These are phyloP conservation scores for Epizoanthus rinbou DNA, from an alignment of 92 coral and sea anemone species.

Conservation along the genomic window DNA sequence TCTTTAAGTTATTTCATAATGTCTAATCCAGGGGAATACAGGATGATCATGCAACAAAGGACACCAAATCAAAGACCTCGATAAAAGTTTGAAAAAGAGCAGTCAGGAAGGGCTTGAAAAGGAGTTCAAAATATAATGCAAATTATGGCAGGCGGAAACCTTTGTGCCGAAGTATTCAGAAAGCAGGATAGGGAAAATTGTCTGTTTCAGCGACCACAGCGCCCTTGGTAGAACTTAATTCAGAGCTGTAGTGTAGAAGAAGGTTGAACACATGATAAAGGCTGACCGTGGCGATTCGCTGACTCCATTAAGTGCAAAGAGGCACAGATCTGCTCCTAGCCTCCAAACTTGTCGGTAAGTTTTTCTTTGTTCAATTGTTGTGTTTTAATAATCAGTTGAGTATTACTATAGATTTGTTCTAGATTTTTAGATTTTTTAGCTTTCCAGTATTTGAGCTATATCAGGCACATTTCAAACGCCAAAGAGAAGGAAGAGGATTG, in stretches of 20 bases:
- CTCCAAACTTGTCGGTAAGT: constrained; percentile 19
- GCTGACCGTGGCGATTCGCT: constrained; percentile 14
- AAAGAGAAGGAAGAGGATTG: constrained; percentile 14
- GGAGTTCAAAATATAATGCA: neutral
- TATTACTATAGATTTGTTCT: constrained; percentile 17
- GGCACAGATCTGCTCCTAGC: constrained; percentile 21
- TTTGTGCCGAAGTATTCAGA: constrained; percentile 15
- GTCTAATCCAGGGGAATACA: constrained; percentile 19
- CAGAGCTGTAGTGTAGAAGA: constrained; percentile 5
- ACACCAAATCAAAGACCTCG: constrained; percentile 22
- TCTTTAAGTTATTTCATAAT: constrained; percentile 7
- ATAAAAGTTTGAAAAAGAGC: constrained; percentile 10
- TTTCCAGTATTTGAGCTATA: constrained; percentile 21
- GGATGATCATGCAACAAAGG: constrained; percentile 15
- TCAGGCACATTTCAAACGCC: constrained; percentile 23
- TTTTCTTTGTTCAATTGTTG: constrained; percentile 23
- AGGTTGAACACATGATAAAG: constrained; percentile 29
- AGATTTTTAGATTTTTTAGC: constrained; percentile 20
- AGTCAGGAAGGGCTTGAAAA: constrained; percentile 22
- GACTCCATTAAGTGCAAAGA: constrained; percentile 8
- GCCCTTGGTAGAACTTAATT: constrained; percentile 4
- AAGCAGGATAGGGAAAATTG: constrained; percentile 9
- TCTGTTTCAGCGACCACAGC: constrained; percentile 29
- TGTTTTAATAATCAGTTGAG: constrained; percentile 13
- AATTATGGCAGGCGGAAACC: neutral